These are phyloP conservation scores for Oostethus manadensis DNA, from an alignment of 2,113 vertebrate species.

Conservation along the genomic window DNA sequence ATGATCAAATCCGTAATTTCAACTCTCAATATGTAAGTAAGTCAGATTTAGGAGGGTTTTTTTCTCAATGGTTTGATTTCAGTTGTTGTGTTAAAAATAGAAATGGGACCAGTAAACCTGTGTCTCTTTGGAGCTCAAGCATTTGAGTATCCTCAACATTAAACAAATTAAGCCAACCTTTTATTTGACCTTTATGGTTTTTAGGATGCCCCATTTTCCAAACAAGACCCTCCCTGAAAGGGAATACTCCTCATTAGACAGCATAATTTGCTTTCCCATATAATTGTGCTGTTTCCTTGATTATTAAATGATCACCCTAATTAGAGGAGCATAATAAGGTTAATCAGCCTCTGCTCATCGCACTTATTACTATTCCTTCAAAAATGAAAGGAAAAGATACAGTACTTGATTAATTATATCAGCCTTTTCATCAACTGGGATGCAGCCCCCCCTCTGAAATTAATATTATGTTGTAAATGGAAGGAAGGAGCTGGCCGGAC, in stretches of 20 bases:
- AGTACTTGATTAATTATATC: constrained; percentile 90
- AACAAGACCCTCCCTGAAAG: constrained; percentile 72
- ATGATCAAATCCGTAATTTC: background rate
- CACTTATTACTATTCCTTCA: constrained; percentile 84
- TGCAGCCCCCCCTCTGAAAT: constrained; percentile 74
- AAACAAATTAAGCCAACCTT: constrained; percentile 29
- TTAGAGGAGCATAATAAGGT: constrained; percentile 86
- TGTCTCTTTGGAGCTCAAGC: constrained; percentile 12
- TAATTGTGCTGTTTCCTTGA: constrained; percentile 80
- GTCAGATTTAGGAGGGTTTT: no score
- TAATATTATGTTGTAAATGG: constrained; percentile 92
- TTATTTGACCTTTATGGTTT: constrained; percentile 59
- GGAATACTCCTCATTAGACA: constrained; percentile 67
- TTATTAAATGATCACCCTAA: constrained; percentile 95
- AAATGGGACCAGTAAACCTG: background rate
- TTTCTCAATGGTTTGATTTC: background rate
- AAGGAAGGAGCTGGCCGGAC: constrained; percentile 84
- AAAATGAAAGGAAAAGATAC: constrained; percentile 79
- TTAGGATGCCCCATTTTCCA: constrained; percentile 66
- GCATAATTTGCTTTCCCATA: constrained; percentile 72
- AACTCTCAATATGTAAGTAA: background rate
- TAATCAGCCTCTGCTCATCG: constrained; percentile 83
- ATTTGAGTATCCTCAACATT: constrained; percentile 27
- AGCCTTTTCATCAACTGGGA: constrained; percentile 78
- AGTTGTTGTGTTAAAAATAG: background rate